Evolutionary conservation across 2,888 invertebrate species (phyloP).

Genomic region (Phytoseiulus persimilis): DNA sequence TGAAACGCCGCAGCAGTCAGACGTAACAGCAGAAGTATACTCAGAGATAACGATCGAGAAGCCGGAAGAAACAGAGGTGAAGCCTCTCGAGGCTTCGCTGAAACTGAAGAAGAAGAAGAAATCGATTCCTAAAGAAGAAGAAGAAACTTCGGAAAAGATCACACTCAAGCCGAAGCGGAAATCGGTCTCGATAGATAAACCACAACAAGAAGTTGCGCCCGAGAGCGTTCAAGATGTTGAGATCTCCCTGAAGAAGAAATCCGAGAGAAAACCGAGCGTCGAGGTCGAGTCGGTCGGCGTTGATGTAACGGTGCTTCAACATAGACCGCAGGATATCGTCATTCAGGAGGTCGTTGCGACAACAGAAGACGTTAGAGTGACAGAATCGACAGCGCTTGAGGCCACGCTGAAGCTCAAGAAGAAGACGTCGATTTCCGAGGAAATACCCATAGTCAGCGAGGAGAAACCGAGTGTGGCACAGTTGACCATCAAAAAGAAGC

Average conservation of each 20-base stretch:
- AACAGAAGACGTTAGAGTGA: not conserved
- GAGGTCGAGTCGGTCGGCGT: not conserved
- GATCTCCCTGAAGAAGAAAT: not conserved
- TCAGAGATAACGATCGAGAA: not conserved
- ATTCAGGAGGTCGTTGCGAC: not conserved
- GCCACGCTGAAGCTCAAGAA: not conserved
- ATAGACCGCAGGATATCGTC: slow-evolving; percentile 7
- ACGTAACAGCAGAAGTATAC: not conserved
- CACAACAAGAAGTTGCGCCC: not conserved
- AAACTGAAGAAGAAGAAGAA: slow-evolving; percentile 24
- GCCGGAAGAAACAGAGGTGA: not conserved
- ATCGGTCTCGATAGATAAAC: not conserved
- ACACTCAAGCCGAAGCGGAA: not conserved
- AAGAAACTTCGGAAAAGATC: not conserved
- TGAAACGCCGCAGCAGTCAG: not conserved
- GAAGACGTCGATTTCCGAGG: slow-evolving; percentile 6
- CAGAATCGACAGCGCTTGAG: not conserved
- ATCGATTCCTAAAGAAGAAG: slow-evolving; percentile 6
- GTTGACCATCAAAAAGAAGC: not conserved
- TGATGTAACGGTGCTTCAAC: not conserved
- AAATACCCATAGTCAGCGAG: not conserved
- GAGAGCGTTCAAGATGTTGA: not conserved
- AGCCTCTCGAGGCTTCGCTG: not conserved
- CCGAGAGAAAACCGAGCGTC: slow-evolving; percentile 6
- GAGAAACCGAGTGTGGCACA: not conserved